Percentiles rank a stretch among this genome's conserved stretches.
Evolutionary conservation across 2,888 invertebrate species (phyloP).

Genomic region (Saturnia pavonia): DNA sequence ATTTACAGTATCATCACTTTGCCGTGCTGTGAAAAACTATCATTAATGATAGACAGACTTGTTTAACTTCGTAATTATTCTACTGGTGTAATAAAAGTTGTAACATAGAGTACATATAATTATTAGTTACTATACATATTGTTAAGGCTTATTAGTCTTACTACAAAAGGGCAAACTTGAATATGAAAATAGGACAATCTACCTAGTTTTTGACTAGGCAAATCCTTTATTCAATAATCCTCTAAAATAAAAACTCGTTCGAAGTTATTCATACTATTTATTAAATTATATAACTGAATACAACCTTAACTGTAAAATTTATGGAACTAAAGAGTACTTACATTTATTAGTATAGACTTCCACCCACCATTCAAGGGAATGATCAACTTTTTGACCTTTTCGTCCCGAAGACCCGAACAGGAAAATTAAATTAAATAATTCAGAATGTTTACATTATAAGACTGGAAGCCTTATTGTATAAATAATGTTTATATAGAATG

Average conservation of each 20-base stretch:
- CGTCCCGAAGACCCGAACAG: neutral
- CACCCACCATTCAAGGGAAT: constrained; percentile 1
- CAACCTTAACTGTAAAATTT: neutral
- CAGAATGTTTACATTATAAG: neutral
- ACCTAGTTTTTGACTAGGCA: neutral
- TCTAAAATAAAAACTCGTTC: neutral
- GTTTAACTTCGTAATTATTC: no score
- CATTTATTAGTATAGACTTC: neutral
- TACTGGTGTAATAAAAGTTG: no score
- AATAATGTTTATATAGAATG: neutral
- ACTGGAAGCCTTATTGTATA: neutral
- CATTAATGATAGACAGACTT: no score
- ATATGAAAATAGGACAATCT: neutral
- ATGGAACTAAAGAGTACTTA: neutral
- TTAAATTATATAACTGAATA: neutral
- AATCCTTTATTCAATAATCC: neutral
- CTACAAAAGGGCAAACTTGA: no score
- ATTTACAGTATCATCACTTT: no score
- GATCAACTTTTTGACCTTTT: constrained; percentile 5
- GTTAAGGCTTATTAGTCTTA: no score
- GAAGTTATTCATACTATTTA: neutral
- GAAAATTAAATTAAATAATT: constrained; percentile 7
- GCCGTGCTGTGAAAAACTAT: no score
- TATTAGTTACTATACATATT: no score
- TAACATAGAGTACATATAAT: no score